Evolutionary conservation across 2,888 invertebrate species (phyloP).

Genomic region (Chaetoderma sp.): DNA sequence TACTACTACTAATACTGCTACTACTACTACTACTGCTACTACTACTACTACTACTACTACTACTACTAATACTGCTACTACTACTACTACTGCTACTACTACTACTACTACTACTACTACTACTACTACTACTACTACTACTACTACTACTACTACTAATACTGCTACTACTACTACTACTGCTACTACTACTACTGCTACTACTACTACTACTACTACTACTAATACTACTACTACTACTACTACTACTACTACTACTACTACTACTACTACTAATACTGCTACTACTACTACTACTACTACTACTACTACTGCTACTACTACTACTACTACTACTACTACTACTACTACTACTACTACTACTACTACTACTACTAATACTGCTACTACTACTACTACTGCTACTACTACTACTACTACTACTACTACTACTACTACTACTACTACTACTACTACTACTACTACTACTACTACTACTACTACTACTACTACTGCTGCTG

Average conservation of each 20-base stretch:
- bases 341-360: background rate
- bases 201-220: constrained; percentile 8
- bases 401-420: too few relatives aligned
- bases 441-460: background rate
- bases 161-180: background rate
- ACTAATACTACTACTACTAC: too few relatives aligned
- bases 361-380: too few relatives aligned
- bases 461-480: background rate
- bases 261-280: too few relatives aligned
- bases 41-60: constrained; percentile 20
- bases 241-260: background rate
- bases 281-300: background rate
- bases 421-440: background rate
- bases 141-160: too few relatives aligned
- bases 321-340: background rate
- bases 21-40: constrained; percentile 1
- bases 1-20: too few relatives aligned
- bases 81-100: background rate
- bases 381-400: too few relatives aligned
- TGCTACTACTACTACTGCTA: constrained; percentile 1
- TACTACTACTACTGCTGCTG: background rate
- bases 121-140: background rate
- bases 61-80: too few relatives aligned
- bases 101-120: background rate
- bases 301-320: background rate